Evolutionary conservation across 2,113 vertebrate species (phyloP), one percentile per base, ranked within the genome.

Genomic region (Scolopax mira): DNA sequence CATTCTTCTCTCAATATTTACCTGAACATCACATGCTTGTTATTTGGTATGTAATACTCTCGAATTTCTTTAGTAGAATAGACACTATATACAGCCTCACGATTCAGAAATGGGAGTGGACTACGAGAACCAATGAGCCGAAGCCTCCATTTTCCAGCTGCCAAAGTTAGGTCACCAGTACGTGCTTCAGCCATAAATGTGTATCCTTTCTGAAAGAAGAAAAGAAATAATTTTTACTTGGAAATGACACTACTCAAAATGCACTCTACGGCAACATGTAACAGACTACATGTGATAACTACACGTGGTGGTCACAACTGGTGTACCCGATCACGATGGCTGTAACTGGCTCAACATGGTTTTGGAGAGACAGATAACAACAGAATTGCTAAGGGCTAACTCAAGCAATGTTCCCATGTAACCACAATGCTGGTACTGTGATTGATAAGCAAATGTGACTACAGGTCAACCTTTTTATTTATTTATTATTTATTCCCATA

Each of bases 11-110:
- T 60, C 33, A 70, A 2, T 54, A 86, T 80, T 97, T 98, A 99
- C 99, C 99, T 98, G 96, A 99, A 99, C 67, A 99, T 97, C 25
- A 99, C 44, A 70, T 98, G 96, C 85, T 98, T 98, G 8, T 98
- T 61, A 60, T 98, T 98, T 42, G 99, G 99, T 88, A 99, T 92
- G 89, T 99, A 99, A 97, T 99, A 98, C 60, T 98, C 98, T 94
- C 69, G 97, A 73, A 99, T 97, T 96, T 99, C 98, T 89, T 98
- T 99, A 60, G 98, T 93, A 57, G 97, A 90, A 92, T 98, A 99
- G 16, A 30, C 91, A 46, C 89, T 98, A 82, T 96, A 94, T 10
- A 98, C 96, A 89, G 83, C 15, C 4, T 98, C 97, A 67, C 96
- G 96, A 81, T 96, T 88, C 4, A 98, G 97, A 57, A 95, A 89